These are phyloP conservation scores for Akabosia matsudoensis DNA, from an alignment of 1,140 invertebrate genomes.

Conservation along the genomic window DNA sequence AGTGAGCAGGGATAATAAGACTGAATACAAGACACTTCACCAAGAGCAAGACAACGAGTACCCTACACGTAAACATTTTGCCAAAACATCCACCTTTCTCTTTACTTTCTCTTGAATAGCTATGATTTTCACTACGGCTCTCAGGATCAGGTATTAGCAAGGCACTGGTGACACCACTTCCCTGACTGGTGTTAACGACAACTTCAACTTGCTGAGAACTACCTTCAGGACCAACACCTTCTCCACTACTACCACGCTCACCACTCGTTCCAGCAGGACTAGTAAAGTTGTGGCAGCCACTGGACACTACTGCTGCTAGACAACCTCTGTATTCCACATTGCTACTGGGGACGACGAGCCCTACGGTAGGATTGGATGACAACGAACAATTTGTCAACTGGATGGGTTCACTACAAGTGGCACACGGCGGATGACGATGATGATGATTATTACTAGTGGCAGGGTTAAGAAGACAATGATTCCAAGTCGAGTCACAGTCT, in stretches of 20 bases:
- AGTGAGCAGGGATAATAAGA: constrained; percentile 16
- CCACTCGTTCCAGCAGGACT: not conserved
- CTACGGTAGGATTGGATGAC: not conserved
- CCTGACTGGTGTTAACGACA: not conserved
- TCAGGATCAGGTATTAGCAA: not conserved
- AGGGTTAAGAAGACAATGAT: no score
- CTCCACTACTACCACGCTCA: not conserved
- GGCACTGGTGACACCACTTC: not conserved
- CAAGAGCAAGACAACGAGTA: not conserved
- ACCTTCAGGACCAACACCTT: not conserved
- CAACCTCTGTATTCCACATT: not conserved
- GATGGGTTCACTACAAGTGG: not conserved
- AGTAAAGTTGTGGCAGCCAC: not conserved
- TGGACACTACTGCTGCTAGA: not conserved
- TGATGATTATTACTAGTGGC: not conserved
- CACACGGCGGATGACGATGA: not conserved
- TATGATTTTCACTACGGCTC: not conserved
- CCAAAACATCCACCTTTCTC: not conserved
- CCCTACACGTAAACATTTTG: constrained; percentile 3
- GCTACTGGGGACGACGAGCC: constrained; percentile 23
- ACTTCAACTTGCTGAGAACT: not conserved
- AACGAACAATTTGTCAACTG: constrained; percentile 11
- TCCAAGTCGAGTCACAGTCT: constrained; percentile 7
- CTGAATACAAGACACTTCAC: constrained; percentile 7
- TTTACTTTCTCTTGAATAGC: not conserved